Evolutionary conservation across 2,888 invertebrate species (phyloP).

Genomic region (Himalopsyche kuldschensis): DNA sequence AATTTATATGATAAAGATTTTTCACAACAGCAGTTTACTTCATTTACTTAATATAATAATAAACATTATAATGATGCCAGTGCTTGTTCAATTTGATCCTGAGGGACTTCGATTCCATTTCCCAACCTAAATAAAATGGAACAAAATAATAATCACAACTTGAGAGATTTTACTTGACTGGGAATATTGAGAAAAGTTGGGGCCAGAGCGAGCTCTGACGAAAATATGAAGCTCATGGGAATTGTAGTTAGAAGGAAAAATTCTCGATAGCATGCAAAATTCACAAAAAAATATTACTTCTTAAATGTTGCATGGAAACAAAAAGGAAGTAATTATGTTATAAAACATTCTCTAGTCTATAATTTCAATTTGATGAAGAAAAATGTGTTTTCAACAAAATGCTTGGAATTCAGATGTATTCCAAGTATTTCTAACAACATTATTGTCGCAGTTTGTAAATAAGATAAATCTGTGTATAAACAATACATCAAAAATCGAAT

Average conservation of each 20-base stretch:
- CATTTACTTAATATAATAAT: too few species aligned
- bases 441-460: too few species aligned
- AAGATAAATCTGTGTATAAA: too few species aligned
- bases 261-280: background rate
- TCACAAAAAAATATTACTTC: background rate
- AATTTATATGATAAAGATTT: too few species aligned
- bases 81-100: background rate
- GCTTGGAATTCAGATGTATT: too few species aligned
- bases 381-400: background rate
- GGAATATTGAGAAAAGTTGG: constrained; percentile 1
- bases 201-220: constrained; percentile 17
- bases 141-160: background rate
- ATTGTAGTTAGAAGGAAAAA: constrained; percentile 27
- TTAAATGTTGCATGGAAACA: background rate
- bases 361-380: background rate
- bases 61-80: too few species aligned
- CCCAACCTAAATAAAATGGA: background rate
- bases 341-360: background rate
- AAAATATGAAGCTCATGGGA: constrained; percentile 34
- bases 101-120: background rate
- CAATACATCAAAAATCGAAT: too few species aligned
- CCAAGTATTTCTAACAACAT: too few species aligned
- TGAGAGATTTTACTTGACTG: background rate
- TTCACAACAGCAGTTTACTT: too few species aligned
- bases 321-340: background rate